Base-by-base conservation (phyloP, 2,888 invertebrate genomes). In the Rhingia campestris region DNA sequence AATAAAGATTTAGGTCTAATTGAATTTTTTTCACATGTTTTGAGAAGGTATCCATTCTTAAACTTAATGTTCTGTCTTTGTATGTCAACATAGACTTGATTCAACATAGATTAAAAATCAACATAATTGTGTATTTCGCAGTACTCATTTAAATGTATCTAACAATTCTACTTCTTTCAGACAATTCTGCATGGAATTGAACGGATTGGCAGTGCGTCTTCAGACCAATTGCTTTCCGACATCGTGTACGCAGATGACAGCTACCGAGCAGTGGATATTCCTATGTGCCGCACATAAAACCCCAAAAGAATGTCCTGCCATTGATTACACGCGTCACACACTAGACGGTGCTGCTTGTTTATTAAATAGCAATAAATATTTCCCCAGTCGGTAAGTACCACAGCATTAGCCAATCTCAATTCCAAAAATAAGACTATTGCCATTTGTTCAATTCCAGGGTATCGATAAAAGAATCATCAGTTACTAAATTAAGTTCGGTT, bases 231-330 rank as follows among this genome's bases (percentile, higher is more conserved):
- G 99, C 91, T 96, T 97, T 89, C 98, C 99, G 45, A 97, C 98
- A 89, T 97, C 96, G 30, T 99, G 99, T 91, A 97, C 97, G 81
- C 99, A 99, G 92, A 99, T 99, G 99, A 99, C 99, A 53, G 99
- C 99, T 37, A 99, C 99, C 35, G 99, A 99, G 92, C 99, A 99
- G 90, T 99, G 99, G 99, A 99, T 99, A 92, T 99, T 99, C 92
- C 93, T 99, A 67, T 99, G 99, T 93, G 99, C 99, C 76, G 99
- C 99, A 49, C 99, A 99, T 91, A 99, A 99, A 93, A 99, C 99
- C 86, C 99, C 99, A 47, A 99, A 99, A 92, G 99, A 99, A 94
- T 99, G 99, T 92, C 98, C 99, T 74, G 99, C 99, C 67, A 99
- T 99, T 91, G 99, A 99, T 92, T 99, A 99, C 90, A 99, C 99